These are phyloP conservation scores for Nemopilema nomurai DNA, from an alignment of 30 jellyfish, hydroid and myxozoan species.

Conservation along the genomic window DNA sequence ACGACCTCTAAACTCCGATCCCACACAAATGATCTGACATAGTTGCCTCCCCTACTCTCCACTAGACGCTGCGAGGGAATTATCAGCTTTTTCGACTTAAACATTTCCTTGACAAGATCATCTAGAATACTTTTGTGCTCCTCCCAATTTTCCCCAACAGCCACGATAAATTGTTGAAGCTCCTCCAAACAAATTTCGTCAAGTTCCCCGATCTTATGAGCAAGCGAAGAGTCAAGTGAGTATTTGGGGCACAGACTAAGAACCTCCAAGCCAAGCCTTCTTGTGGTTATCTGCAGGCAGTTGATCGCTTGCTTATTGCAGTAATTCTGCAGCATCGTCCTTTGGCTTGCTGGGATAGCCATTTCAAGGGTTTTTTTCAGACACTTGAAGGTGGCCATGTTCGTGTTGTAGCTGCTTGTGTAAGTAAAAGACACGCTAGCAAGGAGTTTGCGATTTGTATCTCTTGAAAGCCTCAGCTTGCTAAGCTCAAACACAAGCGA, in stretches of 20 bases:
- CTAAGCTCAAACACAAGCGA: constrained; percentile 47
- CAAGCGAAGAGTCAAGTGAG: constrained; percentile 49
- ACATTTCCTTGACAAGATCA: constrained; percentile 54
- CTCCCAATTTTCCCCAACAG: constrained; percentile 79
- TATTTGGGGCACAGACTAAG: constrained; percentile 40
- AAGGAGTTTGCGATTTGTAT: constrained; percentile 64
- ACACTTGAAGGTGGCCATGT: constrained; percentile 58
- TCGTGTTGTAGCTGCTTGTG: constrained; percentile 46
- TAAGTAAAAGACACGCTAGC: constrained; percentile 31
- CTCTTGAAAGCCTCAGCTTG: constrained; percentile 30
- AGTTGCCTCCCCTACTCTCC: constrained; percentile 2
- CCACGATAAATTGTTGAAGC: constrained; percentile 39
- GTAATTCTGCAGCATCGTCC: constrained; percentile 59
- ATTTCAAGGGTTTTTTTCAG: constrained; percentile 61
- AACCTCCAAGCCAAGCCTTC: constrained; percentile 86
- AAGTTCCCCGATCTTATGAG: constrained; percentile 73
- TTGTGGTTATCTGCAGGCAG: constrained; percentile 66
- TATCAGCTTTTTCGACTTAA: constrained; percentile 43
- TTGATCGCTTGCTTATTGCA: constrained; percentile 79
- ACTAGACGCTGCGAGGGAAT: constrained; percentile 27
- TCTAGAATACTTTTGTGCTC: constrained; percentile 48
- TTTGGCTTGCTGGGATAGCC: constrained; percentile 65
- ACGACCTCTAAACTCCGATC: constrained; percentile 59
- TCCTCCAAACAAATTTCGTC: constrained; percentile 73
- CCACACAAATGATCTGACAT: constrained; percentile 24